phyloP scores from a whole-genome alignment of 2,113 vertebrate species.

The Tyto alba region DNA sequence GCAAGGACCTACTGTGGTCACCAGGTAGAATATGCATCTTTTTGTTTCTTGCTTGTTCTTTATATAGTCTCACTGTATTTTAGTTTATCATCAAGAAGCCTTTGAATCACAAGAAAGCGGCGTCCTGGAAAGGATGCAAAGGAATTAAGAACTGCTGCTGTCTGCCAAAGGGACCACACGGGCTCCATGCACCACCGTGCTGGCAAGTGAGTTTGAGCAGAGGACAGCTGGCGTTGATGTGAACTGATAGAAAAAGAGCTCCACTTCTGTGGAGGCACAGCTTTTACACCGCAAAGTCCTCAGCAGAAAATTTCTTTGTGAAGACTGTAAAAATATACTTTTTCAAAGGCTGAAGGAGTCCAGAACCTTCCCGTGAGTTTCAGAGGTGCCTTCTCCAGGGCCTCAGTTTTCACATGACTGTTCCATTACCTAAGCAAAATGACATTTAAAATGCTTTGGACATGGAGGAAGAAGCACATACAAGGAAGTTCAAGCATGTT shows the following conservation, averaged over 20 bases:
- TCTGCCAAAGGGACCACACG: accelerated
- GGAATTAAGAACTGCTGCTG: not conserved
- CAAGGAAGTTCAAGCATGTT: not conserved
- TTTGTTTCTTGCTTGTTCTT: not conserved
- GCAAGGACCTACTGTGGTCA: not conserved
- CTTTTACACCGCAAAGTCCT: not conserved
- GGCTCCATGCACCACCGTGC: not conserved
- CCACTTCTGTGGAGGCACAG: not conserved
- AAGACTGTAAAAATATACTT: not conserved
- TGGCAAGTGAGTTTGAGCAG: not conserved
- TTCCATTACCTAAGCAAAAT: slow-evolving; percentile 3
- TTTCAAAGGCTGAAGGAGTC: not conserved
- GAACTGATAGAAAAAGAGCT: not conserved
- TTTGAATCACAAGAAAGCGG: not conserved
- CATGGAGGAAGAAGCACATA: not conserved
- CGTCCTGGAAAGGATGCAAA: not conserved
- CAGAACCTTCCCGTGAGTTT: not conserved
- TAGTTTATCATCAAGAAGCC: not conserved
- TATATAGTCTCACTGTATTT: not conserved
- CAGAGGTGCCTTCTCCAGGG: not conserved
- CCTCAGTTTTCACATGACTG: not conserved
- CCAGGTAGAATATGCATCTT: not conserved
- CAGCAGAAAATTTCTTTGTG: not conserved
- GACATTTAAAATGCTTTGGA: not conserved
- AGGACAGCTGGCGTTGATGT: not conserved